phyloP scores from a whole-genome alignment of 2,797 vertebrate genomes.

The Lagocephalus sceleratus region DNA sequence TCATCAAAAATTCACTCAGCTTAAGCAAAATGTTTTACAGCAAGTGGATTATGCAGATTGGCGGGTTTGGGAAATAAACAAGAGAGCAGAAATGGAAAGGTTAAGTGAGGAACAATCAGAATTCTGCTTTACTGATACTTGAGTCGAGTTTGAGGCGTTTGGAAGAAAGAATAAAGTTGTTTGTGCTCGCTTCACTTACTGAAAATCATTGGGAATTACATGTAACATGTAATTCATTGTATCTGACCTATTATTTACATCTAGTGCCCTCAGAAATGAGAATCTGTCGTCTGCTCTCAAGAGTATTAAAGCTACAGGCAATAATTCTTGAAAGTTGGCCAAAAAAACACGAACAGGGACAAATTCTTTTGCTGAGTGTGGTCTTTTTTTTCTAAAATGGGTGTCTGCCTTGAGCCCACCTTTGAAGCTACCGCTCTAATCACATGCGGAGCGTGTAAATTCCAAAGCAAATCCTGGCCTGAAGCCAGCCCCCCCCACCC shows the following conservation, averaged over 20 bases:
- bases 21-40: background rate
- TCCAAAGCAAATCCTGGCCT: conserved; percentile 28
- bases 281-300: too few species aligned
- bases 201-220: too few species aligned
- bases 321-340: too few species aligned
- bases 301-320: too few species aligned
- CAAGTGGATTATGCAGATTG: background rate
- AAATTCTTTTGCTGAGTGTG: too few species aligned
- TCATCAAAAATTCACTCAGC: background rate
- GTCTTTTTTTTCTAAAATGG: too few species aligned
- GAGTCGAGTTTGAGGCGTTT: background rate
- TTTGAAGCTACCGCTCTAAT: conserved; percentile 8
- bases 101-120: background rate
- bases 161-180: too few species aligned
- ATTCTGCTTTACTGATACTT: background rate
- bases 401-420: conserved; percentile 13
- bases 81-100: background rate
- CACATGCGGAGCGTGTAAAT: conserved; percentile 23
- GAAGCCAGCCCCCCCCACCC: background rate
- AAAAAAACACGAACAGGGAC: too few species aligned
- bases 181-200: background rate
- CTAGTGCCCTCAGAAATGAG: too few species aligned
- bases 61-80: background rate
- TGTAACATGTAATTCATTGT: too few species aligned
- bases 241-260: too few species aligned